Conservation (phyloP, 53 echinoderm and acorn worm genomes). For the Pentamera pediparva region DNA sequence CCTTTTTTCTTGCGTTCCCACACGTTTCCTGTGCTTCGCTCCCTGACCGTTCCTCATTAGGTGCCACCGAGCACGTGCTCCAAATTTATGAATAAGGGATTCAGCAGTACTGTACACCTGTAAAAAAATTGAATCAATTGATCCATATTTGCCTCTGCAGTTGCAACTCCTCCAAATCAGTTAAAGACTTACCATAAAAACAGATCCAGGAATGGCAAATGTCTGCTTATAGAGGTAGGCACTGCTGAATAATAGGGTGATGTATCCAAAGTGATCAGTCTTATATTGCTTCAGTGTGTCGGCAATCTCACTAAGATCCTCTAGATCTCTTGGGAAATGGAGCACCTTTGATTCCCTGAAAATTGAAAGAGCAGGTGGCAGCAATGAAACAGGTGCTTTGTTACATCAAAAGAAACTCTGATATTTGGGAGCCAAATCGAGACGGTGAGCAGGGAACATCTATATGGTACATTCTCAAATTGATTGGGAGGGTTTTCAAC, state of each 20-base stretch:
- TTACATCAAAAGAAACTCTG: too few species aligned
- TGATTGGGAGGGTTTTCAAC: too few species aligned
- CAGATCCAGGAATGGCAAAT: conserved; percentile 98
- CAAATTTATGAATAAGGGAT: background rate
- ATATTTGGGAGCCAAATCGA: too few species aligned
- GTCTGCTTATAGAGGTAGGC: conserved; percentile 98
- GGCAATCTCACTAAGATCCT: conserved; percentile 65
- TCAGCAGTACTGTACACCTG: too few species aligned
- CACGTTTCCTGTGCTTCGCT: too few species aligned
- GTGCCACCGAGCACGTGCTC: too few species aligned
- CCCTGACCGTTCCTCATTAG: background rate
- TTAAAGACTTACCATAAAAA: conserved; percentile 74
- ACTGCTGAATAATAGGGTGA: conserved; percentile 81
- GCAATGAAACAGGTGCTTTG: background rate
- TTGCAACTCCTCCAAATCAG: too few species aligned
- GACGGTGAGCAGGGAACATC: too few species aligned
- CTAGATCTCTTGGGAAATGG: conserved; percentile 78
- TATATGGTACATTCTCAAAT: too few species aligned
- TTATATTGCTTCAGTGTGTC: conserved; percentile 72
- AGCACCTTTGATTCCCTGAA: conserved; percentile 34
- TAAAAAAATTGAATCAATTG: too few species aligned
- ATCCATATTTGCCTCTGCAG: too few species aligned
- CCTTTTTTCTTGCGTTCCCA: too few species aligned
- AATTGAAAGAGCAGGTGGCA: background rate
- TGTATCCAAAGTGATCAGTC: conserved; percentile 63